Base-by-base conservation (phyloP, 2,888 invertebrate genomes). In the Thera obeliscata region DNA sequence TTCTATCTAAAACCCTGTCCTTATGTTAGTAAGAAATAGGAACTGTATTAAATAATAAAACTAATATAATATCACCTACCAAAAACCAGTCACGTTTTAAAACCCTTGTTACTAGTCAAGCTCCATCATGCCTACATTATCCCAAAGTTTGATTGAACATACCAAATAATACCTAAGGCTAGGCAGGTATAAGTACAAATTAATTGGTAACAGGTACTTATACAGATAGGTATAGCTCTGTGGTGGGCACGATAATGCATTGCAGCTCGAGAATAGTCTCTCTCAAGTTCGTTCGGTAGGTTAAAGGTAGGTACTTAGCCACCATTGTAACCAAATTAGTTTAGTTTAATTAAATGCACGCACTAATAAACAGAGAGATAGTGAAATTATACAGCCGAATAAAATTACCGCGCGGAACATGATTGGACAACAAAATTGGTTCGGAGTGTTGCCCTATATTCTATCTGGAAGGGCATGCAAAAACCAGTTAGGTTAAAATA, bases 241-340 rank as follows among this genome's bases (percentile, higher is more conserved):
- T 76, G 72, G 72, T 72, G 76, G 6, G 78, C 72, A 61, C 73
- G 58, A 70, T 72, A 72, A 71, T 78, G 84, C 81, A 76, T 77
- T 78, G 78, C 74, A 72, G 80, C 75, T 60, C 69, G 64, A 73
- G 76, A 79, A 82, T 78, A 77, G 78, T 81, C 84, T 82, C 81
- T 79, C 83, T 80, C 84, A 81, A 75, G 74, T 74, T 66, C 66
- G 70, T 59, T 64, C 66, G 22, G 61, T 41, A 56, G n/a, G n/a
- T 54, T 52, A 3, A 35, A 56, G n/a, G 49, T 61, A 54, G 7
- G 33, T 54, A 62, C 35, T 43, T 43, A 43, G 35, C n/a, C 9
- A n/a, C 33, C 35, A 66, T 41, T 56, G 8, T 57, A 52, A 52
- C 9, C 41, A 22, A 22, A 49, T 56, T 33, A 56, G 55, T 54